Evolutionary conservation across 2,113 vertebrate genomes (phyloP).

Genomic region (Sebastes fasciatus): DNA sequence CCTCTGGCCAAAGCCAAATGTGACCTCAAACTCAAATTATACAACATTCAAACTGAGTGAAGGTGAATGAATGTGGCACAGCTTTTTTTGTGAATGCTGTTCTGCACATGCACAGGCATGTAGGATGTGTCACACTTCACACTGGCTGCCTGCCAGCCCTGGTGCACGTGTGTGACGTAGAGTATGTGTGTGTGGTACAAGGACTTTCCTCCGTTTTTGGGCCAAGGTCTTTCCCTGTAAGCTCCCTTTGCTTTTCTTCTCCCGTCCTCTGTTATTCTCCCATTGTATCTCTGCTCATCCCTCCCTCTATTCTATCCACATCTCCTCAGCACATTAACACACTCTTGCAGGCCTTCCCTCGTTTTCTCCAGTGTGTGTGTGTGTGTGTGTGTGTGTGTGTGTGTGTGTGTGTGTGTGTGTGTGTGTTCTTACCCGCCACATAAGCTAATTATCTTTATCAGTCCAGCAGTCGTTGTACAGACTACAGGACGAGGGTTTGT

Average conservation of each 20-base stretch:
- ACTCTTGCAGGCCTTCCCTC: slow-evolving; percentile 6
- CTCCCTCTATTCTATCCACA: slow-evolving; percentile 4
- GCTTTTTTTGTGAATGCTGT: slow-evolving; percentile 10
- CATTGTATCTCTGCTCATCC: slow-evolving; percentile 9
- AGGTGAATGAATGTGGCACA: slow-evolving; percentile 30
- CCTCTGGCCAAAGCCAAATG: slow-evolving; percentile 20
- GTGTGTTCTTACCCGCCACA: slow-evolving; percentile 22
- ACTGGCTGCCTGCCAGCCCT: slow-evolving; percentile 23
- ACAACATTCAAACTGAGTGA: slow-evolving; percentile 8
- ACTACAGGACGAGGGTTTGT: slow-evolving; percentile 33
- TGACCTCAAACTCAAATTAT: slow-evolving; percentile 38
- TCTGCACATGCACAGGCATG: slow-evolving; percentile 16
- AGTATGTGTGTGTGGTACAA: slow-evolving; percentile 11
- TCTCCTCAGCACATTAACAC: slow-evolving; percentile 23
- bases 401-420: slow-evolving; percentile 13
- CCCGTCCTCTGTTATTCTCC: slow-evolving; percentile 4
- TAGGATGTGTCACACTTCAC: slow-evolving; percentile 50
- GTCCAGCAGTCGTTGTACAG: slow-evolving; percentile 23
- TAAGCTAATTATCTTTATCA: slow-evolving; percentile 68
- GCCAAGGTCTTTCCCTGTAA: slow-evolving; percentile 74
- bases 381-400: slow-evolving; percentile 13
- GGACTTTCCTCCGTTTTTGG: slow-evolving; percentile 68
- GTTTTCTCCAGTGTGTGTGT: not conserved
- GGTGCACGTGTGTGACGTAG: slow-evolving; percentile 10
- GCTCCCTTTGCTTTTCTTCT: slow-evolving; percentile 17